Evolutionary conservation across 1,140 invertebrate genomes (phyloP), one percentile per base, ranked within the genome.

Genomic region (Panagrolaimus sp.): DNA sequence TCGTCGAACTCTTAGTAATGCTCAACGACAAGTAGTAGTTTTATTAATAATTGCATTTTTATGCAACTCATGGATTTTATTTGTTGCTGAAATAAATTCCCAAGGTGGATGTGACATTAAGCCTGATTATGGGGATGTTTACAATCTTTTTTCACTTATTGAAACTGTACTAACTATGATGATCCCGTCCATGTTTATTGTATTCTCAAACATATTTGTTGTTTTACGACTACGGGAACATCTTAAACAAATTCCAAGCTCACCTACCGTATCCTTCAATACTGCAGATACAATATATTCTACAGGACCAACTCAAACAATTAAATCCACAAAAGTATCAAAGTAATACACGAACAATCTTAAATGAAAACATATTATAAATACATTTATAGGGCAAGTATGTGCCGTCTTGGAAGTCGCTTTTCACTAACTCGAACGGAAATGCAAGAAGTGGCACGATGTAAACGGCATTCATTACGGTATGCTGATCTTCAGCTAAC

Each of bases 401-500:
- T 75, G 9, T 68, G 51, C 43, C 74, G 72, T 9, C 62, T 78
- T 45, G 61, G 71, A 31, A 67, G 64, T 69, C 71, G 63, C 0
- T 57, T 66, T 44, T 72, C 71, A 5, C 7, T 72, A 7, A 57
- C 51, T 25, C 20, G 27, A 2, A 43, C 45, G 9, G 68, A 69
- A 43, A 23, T 72, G 45, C 62, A 72, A 25, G 65, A 65, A 65
- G 53, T 51, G 14, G 53, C 69, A 20, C 11, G 63, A 57, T 57
- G 13, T 8, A 57, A 69, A 7, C 46, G 72, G 8, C 70, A 69
- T 47, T 20, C 31, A 47, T 67, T 80, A 5, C 69, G 80, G 5
- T 80, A 78, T 65, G 69, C 76, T 2, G 79, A 81, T 64, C 66
- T 81, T 4, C 80, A 82, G 46, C 70, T 81, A 47, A 83, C 81